Evolutionary conservation across 2,797 vertebrate species (phyloP), one percentile per base, ranked within the genome.

Genomic region (Dipus sagitta): DNA sequence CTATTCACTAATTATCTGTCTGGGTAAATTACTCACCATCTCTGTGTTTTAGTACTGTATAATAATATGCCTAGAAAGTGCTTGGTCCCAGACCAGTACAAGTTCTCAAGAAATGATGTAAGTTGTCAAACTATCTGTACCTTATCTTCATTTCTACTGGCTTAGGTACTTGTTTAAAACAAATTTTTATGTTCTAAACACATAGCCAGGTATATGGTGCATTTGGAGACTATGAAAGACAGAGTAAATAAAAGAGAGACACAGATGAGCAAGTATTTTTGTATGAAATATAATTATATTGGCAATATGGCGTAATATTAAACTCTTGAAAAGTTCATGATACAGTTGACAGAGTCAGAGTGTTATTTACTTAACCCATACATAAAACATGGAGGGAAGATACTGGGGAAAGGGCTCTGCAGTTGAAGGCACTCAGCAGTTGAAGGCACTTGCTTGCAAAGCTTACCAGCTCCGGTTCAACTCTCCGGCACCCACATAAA

Each of bases 351-450:
- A 77, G 52, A 42, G 58, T 77, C 28, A 58, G 34, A 15, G 42
- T 75, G 93, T 91, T 60, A 88, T 62, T 92, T 88, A 86, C 15
- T 86, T 87, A 84, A 92, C 13, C 60, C 21, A 62, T 65, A 87
- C 82, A 54, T 81, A 85, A 90, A 90, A 75, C 52, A 18, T 84
- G 30, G 32, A 82, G 21, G 15, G 60, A 47, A 47, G 47, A 47
- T 47, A 8, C 47, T 47, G 47, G 9, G 47, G 47, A 47, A 47
- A 47, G 47, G 47, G 47, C 47, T 47, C 47, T 7, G 47, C 47
- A 47, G 47, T 47, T 47, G 11, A 47, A 47, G 47, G 47, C 47
- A 47, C 47, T 47, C 47, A 47, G 47, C 47, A 47, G 47, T 47
- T 47, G 11, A 47, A 47, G 47, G 47, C 47, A 47, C 47, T 47